Percentiles rank a stretch among this genome's conserved stretches.
Conservation (phyloP, 2,797 vertebrate genomes). For the Dipus sagitta region DNA sequence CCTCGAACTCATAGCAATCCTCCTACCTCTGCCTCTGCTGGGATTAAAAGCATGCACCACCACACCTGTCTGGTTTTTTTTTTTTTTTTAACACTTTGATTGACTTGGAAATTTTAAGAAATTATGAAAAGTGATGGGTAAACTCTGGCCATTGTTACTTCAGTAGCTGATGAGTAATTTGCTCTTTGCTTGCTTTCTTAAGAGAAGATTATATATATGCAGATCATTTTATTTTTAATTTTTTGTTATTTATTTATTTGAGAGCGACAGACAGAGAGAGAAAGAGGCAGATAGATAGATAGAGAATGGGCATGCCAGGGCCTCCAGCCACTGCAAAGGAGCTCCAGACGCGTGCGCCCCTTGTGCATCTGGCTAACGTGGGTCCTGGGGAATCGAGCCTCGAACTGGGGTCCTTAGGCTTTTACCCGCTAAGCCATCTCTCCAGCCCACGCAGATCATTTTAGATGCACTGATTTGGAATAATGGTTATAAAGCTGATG, state of each 20-base stretch:
- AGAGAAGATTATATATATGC: background rate
- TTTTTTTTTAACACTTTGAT: background rate
- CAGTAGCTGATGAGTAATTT: constrained; percentile 28
- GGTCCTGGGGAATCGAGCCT: too few relatives aligned
- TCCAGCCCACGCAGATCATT: constrained; percentile 51
- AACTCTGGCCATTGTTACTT: background rate
- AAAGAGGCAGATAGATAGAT: too few relatives aligned
- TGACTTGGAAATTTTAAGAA: constrained; percentile 12
- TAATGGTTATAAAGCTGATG: background rate
- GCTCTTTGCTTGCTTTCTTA: background rate
- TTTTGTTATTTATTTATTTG: too few relatives aligned
- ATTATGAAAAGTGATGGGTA: background rate
- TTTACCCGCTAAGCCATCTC: too few relatives aligned
- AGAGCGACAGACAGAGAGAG: too few relatives aligned
- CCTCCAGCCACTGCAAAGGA: too few relatives aligned
- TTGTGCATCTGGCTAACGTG: too few relatives aligned
- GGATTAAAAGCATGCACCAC: background rate
- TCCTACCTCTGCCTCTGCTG: background rate
- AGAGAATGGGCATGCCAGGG: too few relatives aligned
- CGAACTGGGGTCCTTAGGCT: too few relatives aligned
- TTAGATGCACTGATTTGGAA: background rate
- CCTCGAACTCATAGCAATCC: background rate
- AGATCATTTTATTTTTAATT: constrained; percentile 64
- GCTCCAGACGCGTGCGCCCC: too few relatives aligned
- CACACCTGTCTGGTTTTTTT: background rate